A percentile compares a stretch with the other conserved stretches of the same genome.
phyloP scores from a whole-genome alignment of 2,113 vertebrate genomes.

The Poecilia latipinna region DNA sequence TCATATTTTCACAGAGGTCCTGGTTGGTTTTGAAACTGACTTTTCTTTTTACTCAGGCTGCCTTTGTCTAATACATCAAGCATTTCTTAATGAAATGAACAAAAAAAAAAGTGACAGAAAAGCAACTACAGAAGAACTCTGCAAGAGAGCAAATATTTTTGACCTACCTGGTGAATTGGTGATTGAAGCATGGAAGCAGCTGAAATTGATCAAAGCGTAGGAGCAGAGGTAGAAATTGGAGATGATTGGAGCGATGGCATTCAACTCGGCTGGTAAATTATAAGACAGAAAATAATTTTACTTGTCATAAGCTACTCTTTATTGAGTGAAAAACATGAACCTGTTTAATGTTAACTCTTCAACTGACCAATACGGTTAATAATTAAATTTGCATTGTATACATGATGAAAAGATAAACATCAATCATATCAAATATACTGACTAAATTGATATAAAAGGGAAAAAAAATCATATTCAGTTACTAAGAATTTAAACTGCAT shows the following conservation, averaged over 20 bases:
- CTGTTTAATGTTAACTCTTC: background rate
- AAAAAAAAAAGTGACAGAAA: background rate
- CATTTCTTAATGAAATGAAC: background rate
- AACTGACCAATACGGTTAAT: background rate
- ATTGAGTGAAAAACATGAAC: background rate
- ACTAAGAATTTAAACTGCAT: background rate
- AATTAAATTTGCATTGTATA: background rate
- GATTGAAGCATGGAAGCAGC: constrained; percentile 96
- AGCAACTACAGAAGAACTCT: background rate
- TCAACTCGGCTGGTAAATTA: constrained; percentile 87
- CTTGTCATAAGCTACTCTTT: background rate
- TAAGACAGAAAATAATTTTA: background rate
- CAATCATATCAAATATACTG: background rate
- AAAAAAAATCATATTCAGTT: background rate
- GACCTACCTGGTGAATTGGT: constrained; percentile 92
- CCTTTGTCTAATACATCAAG: background rate
- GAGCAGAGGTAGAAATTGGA: constrained; percentile 99
- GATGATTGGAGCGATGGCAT: constrained; percentile 96
- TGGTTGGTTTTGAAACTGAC: too few species aligned
- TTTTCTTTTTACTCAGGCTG: background rate
- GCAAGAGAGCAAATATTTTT: background rate
- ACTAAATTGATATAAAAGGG: background rate
- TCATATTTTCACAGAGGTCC: too few species aligned
- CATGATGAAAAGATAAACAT: background rate
- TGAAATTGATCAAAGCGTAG: constrained; percentile 96